phyloP scores from a whole-genome alignment of 2,113 vertebrate species.

The Melanocharis versteri region DNA sequence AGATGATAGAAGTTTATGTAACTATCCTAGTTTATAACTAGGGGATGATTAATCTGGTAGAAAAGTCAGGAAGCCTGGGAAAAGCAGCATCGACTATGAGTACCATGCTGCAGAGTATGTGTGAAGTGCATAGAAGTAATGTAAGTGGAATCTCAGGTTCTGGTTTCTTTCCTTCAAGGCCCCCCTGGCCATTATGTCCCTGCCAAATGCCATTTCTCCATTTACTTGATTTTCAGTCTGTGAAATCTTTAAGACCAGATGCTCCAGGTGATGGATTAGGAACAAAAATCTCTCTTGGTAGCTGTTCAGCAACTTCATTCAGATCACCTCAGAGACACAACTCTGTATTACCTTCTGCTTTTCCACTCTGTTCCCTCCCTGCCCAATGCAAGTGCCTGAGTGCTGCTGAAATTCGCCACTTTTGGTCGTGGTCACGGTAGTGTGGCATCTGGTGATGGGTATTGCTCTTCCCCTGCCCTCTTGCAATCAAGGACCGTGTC shows the following conservation, averaged over 20 bases:
- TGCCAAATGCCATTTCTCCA: not conserved
- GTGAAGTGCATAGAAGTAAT: not conserved
- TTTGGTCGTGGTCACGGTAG: rapidly evolving
- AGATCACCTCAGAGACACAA: not conserved
- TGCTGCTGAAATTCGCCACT: not conserved
- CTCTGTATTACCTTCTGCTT: not conserved
- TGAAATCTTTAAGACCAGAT: not conserved
- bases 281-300: not conserved
- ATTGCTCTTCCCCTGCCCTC: not conserved
- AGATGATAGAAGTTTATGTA: not conserved
- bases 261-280: not conserved
- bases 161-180: not conserved
- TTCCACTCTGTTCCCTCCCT: not conserved
- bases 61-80: not conserved
- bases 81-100: not conserved
- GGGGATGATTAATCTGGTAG: not conserved
- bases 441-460: too few relatives aligned
- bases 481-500: not conserved
- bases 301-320: not conserved
- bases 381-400: not conserved
- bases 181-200: not conserved
- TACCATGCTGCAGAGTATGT: not conserved
- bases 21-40: not conserved
- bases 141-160: not conserved
- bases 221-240: not conserved